Percentiles rank a stretch among this genome's conserved stretches.
Conservation (phyloP, 1,140 invertebrate species). For the Hetaerina americana region DNA sequence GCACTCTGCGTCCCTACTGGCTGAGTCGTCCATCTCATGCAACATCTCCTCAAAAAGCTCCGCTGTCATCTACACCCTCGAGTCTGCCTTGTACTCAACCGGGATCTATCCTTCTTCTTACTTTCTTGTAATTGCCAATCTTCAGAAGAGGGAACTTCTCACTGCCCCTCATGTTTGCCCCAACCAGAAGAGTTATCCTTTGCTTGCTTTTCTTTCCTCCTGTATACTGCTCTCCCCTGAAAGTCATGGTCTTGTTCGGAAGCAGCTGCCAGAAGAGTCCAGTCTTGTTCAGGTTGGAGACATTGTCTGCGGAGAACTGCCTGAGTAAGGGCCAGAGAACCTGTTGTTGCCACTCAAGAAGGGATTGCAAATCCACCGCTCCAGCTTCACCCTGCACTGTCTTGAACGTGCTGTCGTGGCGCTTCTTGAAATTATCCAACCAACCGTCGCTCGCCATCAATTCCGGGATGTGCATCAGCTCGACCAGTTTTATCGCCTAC, state of each 20-base stretch:
- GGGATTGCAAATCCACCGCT: background rate
- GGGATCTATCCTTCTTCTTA: conserved; percentile 28
- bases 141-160: conserved; percentile 32
- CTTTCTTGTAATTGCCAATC: conserved; percentile 32
- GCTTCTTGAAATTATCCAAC: conserved; percentile 25
- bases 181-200: conserved; percentile 30
- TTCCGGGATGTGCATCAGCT: conserved; percentile 4
- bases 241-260: conserved; percentile 27
- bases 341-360: background rate
- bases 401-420: conserved; percentile 20
- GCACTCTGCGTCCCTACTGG: conserved; percentile 14
- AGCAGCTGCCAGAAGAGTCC: conserved; percentile 32
- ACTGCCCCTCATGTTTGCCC: conserved; percentile 25
- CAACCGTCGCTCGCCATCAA: conserved; percentile 28
- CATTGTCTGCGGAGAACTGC: conserved; percentile 19
- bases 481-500: background rate
- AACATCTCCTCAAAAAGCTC: conserved; percentile 15
- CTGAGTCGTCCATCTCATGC: conserved; percentile 14
- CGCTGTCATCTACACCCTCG: conserved; percentile 34
- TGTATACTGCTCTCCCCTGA: conserved; percentile 26
- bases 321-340: background rate
- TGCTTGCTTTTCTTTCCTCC: conserved; percentile 33
- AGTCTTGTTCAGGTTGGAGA: conserved; percentile 35
- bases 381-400: conserved; percentile 12
- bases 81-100: conserved; percentile 27